phyloP scores from a whole-genome alignment of 2,888 invertebrate species.

The Proisotoma minuta region DNA sequence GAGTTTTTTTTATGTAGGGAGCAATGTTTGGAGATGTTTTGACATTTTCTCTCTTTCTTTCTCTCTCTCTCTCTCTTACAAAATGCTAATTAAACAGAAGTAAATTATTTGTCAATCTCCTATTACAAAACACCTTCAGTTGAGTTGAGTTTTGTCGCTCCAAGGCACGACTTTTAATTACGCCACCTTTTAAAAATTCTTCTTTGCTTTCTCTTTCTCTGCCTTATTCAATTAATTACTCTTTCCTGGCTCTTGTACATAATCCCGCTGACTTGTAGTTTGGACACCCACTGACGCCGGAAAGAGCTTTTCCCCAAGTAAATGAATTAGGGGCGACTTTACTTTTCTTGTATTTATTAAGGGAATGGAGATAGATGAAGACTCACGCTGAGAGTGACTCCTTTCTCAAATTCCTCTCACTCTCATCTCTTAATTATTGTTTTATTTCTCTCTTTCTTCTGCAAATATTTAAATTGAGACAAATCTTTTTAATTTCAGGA shows the following conservation, averaged over 20 bases:
- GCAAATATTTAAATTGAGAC: not conserved
- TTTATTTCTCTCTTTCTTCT: not conserved
- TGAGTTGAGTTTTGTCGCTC: too few relatives aligned
- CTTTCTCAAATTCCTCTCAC: not conserved
- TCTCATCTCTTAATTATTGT: not conserved
- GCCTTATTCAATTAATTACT: constrained; percentile 38
- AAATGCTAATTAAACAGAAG: too few relatives aligned
- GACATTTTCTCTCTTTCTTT: too few relatives aligned
- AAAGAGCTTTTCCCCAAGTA: constrained; percentile 2
- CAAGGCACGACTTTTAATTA: too few relatives aligned
- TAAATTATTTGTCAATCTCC: too few relatives aligned
- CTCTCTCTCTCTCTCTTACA: too few relatives aligned
- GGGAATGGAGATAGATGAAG: not conserved
- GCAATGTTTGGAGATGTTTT: too few relatives aligned
- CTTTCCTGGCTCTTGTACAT: constrained; percentile 11
- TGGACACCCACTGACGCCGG: constrained; percentile 13
- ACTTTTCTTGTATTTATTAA: not conserved
- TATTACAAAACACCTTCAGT: too few relatives aligned
- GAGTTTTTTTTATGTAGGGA: too few relatives aligned
- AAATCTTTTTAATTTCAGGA: constrained; percentile 60
- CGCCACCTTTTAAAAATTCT: too few relatives aligned
- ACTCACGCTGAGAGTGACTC: not conserved
- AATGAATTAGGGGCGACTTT: not conserved
- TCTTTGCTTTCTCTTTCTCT: too few relatives aligned
- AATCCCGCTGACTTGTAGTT: constrained; percentile 15